Evolutionary conservation across 2,888 invertebrate genomes (phyloP), one percentile per base, ranked within the genome.

Genomic region (Pseudococcus longispinus): DNA sequence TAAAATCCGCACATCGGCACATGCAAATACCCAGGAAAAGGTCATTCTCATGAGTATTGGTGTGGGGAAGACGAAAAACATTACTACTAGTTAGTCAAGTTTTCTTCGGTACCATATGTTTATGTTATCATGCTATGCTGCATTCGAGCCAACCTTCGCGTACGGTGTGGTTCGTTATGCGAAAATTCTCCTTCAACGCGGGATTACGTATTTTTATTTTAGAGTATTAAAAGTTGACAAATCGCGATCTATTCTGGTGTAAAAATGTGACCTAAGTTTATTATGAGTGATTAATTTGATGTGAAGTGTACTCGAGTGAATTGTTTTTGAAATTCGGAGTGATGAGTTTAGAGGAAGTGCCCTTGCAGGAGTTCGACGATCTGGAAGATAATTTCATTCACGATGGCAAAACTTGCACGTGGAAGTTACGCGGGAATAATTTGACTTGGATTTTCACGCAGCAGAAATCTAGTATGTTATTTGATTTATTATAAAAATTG

Each of bases 401-500:
- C 4, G 77, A 80, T 37, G 77, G 29, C 1, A 80, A 42, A 80
- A 11, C 9, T 11, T 80, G 77, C 42, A 80, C 77, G 77, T 80
- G 77, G 77, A 80, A 80, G 11, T 80, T 80, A 9, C 37, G 77
- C 11, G 77, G 42, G 20, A 80, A 42, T 42, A 42, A 9, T 20
- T 42, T 80, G 29, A 80, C 77, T 11, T 42, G 77, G 77, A 80
- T 80, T 80, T 80, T 37, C 20, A 42, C 37, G 20, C 77, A 80
- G 9, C 29, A 80, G 18, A 80, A 80, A 80, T 80, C 77, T 80
- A 80, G 77, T 80, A 20, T 11, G 77, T 37, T 77, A n/a, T 60
- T 51, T 51, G 18, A 51, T 18, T n/a, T 51, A 37, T 51, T n/a
- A n/a, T 51, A 18, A 18, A 51, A 51, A n/a, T n/a, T 37, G n/a